phyloP scores from a whole-genome alignment of 1,140 invertebrate genomes.

The Calliphora vicina region DNA sequence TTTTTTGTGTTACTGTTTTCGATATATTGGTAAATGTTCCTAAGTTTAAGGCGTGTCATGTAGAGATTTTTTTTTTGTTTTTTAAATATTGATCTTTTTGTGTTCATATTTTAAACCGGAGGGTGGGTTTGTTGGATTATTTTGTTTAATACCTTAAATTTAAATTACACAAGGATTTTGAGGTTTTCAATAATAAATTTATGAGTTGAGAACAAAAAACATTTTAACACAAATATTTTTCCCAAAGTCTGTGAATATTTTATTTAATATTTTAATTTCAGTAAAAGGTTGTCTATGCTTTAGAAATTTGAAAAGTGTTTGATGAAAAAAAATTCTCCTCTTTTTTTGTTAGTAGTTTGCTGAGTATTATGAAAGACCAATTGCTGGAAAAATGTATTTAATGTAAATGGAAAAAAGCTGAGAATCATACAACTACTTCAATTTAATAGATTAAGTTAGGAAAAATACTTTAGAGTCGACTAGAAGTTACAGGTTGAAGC shows the following conservation, averaged over 20 bases:
- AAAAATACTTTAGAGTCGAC: too few species aligned
- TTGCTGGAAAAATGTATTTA: neutral
- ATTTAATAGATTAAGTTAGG: too few species aligned
- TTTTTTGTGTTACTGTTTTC: neutral
- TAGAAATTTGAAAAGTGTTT: neutral
- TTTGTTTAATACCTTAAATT: neutral
- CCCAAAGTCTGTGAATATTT: slow-evolving; percentile 15
- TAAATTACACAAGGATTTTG: slow-evolving; percentile 6
- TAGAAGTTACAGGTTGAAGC: too few species aligned
- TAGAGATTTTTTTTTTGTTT: slow-evolving; percentile 13
- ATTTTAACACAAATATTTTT: slow-evolving; percentile 1
- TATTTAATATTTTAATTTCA: slow-evolving; percentile 10
- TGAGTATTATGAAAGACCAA: neutral
- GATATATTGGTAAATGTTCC: neutral
- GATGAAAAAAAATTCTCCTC: neutral
- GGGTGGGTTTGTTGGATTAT: neutral
- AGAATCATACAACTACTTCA: too few species aligned
- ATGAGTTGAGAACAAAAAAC: slow-evolving; percentile 8
- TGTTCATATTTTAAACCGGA: neutral
- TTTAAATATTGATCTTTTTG: slow-evolving; percentile 9
- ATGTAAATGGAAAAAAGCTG: neutral
- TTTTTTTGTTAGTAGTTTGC: neutral
- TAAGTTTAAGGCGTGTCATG: slow-evolving; percentile 9
- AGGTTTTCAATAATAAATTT: neutral
- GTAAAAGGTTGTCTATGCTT: slow-evolving; percentile 16